phyloP scores from a whole-genome alignment of 2,888 invertebrate genomes.

The Crematogaster levior region DNA sequence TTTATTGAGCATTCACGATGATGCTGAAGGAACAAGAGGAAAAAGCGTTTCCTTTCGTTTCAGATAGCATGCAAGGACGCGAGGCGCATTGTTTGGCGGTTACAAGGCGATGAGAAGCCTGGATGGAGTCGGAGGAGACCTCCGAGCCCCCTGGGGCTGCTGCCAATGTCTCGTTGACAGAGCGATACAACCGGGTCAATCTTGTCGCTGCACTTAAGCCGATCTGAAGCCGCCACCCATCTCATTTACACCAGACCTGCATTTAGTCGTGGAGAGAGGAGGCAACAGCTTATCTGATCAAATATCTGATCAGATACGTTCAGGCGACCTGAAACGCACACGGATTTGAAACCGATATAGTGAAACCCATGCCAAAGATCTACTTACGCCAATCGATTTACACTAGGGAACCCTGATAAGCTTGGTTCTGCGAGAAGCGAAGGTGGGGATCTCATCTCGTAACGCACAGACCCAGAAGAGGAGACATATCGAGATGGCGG shows the following conservation, averaged over 20 bases:
- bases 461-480: neutral
- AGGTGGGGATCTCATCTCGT: neutral
- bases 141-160: conserved; percentile 85
- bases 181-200: conserved; percentile 64
- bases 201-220: conserved; percentile 55
- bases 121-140: conserved; percentile 85
- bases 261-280: neutral
- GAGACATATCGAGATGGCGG: conserved; percentile 79
- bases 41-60: conserved; percentile 61
- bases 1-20: neutral
- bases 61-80: conserved; percentile 77
- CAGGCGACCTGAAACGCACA: neutral
- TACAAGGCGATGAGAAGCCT: conserved; percentile 83
- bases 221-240: conserved; percentile 44
- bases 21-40: neutral
- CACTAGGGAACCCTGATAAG: neutral
- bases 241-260: conserved; percentile 16
- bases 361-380: conserved; percentile 52
- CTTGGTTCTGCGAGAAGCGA: neutral
- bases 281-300: conserved; percentile 8
- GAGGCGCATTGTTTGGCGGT: conserved; percentile 72
- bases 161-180: conserved; percentile 76
- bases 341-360: conserved; percentile 35
- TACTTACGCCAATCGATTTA: conserved; percentile 40
- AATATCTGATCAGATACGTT: conserved; percentile 21